These are phyloP conservation scores for Stomatorhinus walkeri DNA, from an alignment of 2,797 vertebrate genomes.

Conservation along the genomic window DNA sequence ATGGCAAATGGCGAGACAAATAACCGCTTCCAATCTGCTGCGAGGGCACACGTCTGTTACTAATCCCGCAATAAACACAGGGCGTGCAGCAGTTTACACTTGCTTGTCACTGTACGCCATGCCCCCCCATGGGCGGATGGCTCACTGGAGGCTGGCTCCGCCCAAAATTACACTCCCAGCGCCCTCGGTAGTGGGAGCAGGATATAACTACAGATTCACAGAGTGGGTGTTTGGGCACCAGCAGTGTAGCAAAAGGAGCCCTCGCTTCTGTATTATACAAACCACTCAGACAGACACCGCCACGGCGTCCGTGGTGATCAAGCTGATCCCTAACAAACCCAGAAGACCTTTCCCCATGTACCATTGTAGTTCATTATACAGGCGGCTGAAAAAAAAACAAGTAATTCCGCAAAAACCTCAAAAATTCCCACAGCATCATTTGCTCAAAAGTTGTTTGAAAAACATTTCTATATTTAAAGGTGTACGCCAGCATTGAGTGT, in stretches of 20 bases:
- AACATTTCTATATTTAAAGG: not conserved
- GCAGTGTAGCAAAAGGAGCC: not conserved
- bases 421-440: not conserved
- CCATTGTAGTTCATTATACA: not conserved
- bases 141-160: not conserved
- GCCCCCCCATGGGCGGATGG: not conserved
- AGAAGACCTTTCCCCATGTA: not conserved
- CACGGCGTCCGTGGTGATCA: not conserved
- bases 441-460: not conserved
- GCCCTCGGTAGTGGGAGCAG: not conserved
- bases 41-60: conserved; percentile 8
- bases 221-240: not conserved
- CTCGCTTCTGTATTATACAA: not conserved
- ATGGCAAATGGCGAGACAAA: not conserved
- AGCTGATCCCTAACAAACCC: not conserved
- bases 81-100: not conserved
- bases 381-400: not conserved
- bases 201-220: not conserved
- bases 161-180: not conserved
- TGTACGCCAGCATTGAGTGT: not conserved
- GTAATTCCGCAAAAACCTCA: not conserved
- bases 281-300: not conserved
- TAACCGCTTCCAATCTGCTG: conserved; percentile 10
- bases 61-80: not conserved
- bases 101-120: conserved; percentile 7